A percentile compares a stretch with the other conserved stretches of the same genome.
phyloP scores from a whole-genome alignment of 2,888 invertebrate species.

The Pheosia gnoma region DNA sequence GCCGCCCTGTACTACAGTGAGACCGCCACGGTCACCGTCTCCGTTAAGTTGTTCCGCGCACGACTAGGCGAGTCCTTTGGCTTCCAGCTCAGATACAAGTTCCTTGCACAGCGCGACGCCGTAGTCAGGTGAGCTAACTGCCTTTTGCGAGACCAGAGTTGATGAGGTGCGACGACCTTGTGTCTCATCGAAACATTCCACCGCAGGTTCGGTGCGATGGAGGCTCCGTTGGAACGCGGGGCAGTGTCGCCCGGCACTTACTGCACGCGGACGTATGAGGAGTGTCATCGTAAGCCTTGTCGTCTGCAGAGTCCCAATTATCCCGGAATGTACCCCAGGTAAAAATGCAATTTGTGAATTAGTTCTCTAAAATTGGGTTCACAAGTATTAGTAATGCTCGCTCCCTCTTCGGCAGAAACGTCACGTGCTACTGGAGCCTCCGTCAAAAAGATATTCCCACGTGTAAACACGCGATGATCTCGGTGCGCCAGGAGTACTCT shows the following conservation, averaged over 20 bases:
- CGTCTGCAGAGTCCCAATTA: constrained; percentile 95
- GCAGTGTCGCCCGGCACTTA: constrained; percentile 93
- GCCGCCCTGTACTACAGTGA: constrained; percentile 95
- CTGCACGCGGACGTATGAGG: constrained; percentile 93
- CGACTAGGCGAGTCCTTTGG: constrained; percentile 90
- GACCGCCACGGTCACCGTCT: constrained; percentile 94
- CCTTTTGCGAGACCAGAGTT: background rate
- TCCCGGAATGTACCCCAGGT: constrained; percentile 91
- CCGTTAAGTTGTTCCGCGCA: constrained; percentile 90
- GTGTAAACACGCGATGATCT: constrained; percentile 96
- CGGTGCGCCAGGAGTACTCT: constrained; percentile 90
- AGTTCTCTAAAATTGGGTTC: background rate
- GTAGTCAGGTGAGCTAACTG: constrained; percentile 84
- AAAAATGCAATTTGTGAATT: constrained; percentile 16
- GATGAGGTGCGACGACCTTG: background rate
- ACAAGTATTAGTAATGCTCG: background rate
- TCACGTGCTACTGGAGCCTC: constrained; percentile 95
- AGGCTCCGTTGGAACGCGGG: constrained; percentile 92
- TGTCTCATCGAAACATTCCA: constrained; percentile 4
- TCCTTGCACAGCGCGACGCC: constrained; percentile 91
- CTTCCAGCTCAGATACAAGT: constrained; percentile 91
- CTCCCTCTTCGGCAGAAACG: constrained; percentile 84
- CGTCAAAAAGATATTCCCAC: constrained; percentile 93
- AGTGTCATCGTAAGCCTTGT: constrained; percentile 93
- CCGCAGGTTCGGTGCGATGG: constrained; percentile 88